Evolutionary conservation across 2,888 invertebrate species (phyloP), one percentile per base, ranked within the genome.

Genomic region (Fragum fragum): DNA sequence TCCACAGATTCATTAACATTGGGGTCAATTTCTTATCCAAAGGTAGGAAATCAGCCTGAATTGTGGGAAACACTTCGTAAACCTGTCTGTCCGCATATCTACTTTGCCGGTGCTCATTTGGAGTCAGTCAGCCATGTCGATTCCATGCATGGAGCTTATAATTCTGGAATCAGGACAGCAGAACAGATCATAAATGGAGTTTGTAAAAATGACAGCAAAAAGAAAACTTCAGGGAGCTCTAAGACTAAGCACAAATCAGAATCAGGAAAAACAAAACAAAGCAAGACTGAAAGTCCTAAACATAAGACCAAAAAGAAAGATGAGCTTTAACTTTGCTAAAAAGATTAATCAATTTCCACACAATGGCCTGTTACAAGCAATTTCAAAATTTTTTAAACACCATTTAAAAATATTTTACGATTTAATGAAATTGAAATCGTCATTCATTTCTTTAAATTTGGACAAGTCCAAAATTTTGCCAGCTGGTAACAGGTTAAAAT

Each of bases 31-130:
- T 83, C 90, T 1, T 92, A 90, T 74, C 90, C 92, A 36, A 83
- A 76, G 81, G 89, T 90, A 73, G 91, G 92, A 83, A 83, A 77
- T 71, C 75, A 28, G 21, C 74, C 79, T 11, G 69, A 76, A 0
- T 26, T 89, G 18, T 90, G 89, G 89, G 81, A 89, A 57, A 81
- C 76, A 0, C 77, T 91, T 18, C 69, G 87, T 0, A 52, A 83
- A 55, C 91, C 92, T 0, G 73, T 89, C 14, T 92, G 92, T 71
- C 92, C 92, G 1, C 80, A 88, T 70, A 83, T 92, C 18, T 91
- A 89, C 78, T 90, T 92, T 85, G 92, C 91, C 29, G 91, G 91
- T 0, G 90, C 91, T 23, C 85, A 91, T 75, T 89, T 91, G n/a
- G 77, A 86, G 26, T 42, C 76, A 18, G 79, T 80, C 9, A 81